Evolutionary conservation across 2,888 invertebrate species (phyloP).

Genomic region (Bedellia somnulentella): DNA sequence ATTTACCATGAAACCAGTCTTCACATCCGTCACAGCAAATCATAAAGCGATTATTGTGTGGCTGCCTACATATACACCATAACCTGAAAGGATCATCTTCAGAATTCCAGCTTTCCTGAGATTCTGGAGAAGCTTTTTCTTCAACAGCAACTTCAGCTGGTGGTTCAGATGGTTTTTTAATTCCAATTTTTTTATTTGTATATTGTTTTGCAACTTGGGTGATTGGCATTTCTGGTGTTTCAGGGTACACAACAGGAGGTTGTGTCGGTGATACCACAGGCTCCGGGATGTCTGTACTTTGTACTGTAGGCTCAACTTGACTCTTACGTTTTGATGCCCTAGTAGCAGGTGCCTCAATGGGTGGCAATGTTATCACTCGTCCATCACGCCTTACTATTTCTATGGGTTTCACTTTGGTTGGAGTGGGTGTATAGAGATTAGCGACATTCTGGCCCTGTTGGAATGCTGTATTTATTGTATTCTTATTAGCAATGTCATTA

Average conservation of each 20-base stretch:
- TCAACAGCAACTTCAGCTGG: constrained; percentile 12
- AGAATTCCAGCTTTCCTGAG: constrained; percentile 67
- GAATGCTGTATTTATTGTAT: constrained; percentile 16
- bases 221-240: constrained; percentile 26
- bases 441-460: constrained; percentile 13
- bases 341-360: constrained; percentile 82
- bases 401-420: constrained; percentile 63
- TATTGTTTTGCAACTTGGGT: constrained; percentile 36
- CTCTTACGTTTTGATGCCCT: constrained; percentile 70
- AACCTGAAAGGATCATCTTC: constrained; percentile 87
- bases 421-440: constrained; percentile 25
- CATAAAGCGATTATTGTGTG: constrained; percentile 96
- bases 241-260: constrained; percentile 10
- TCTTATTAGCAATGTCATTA: too few species aligned
- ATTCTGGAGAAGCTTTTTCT: constrained; percentile 53
- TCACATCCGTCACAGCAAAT: constrained; percentile 95
- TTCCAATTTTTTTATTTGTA: constrained; percentile 31
- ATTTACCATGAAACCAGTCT: constrained; percentile 98
- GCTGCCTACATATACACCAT: constrained; percentile 95
- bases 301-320: constrained; percentile 25
- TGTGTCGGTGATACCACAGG: constrained; percentile 13
- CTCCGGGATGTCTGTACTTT: constrained; percentile 17
- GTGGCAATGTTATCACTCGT: constrained; percentile 75
- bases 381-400: constrained; percentile 76
- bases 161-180: constrained; percentile 17